Conservation (phyloP, 2,113 vertebrate species). For the Zosterops japonicus region DNA sequence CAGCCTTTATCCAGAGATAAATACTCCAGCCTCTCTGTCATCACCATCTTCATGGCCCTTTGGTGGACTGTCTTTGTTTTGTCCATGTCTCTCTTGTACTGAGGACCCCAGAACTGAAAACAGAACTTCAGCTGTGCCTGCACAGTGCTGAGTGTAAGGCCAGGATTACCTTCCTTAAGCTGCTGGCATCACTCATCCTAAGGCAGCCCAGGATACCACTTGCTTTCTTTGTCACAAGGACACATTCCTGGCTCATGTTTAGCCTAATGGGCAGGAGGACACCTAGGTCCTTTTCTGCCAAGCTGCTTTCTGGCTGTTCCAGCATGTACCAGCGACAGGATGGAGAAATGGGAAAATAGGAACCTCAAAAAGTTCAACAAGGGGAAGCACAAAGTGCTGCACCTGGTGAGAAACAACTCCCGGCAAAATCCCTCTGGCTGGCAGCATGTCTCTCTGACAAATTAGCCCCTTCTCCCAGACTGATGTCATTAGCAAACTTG, state of each 20-base stretch:
- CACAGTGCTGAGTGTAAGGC: neutral
- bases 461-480: neutral
- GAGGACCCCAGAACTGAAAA: neutral
- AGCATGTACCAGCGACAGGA: rapidly evolving
- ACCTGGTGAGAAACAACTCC: too few relatives aligned
- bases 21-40: neutral
- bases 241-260: neutral
- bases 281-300: neutral
- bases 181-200: neutral
- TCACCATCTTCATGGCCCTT: neutral
- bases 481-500: neutral
- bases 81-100: neutral
- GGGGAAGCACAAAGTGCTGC: too few relatives aligned
- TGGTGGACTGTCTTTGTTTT: neutral
- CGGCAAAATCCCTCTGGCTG: neutral
- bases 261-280: neutral
- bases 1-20: neutral
- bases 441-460: neutral
- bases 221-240: neutral
- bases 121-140: neutral
- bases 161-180: neutral
- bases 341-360: too few relatives aligned
- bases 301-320: neutral
- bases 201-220: neutral
- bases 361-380: too few relatives aligned